These are phyloP conservation scores for Megastigmus dorsalis DNA, from an alignment of 2,888 invertebrate species.

Conservation along the genomic window DNA sequence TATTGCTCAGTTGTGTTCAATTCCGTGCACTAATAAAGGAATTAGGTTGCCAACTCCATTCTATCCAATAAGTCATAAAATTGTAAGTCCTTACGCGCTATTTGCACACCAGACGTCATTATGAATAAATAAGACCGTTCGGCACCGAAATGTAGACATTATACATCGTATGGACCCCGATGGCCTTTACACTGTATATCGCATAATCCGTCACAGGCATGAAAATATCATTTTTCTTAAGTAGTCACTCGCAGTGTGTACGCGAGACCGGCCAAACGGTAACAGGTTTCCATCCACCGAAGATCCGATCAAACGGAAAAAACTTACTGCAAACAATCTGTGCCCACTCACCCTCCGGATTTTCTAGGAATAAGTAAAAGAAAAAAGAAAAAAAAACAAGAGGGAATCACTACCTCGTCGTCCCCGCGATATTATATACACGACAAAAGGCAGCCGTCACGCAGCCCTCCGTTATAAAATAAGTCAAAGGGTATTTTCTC, in stretches of 20 bases:
- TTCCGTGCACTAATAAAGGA: too few relatives aligned
- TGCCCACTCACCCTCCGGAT: not conserved
- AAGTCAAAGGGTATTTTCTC: slow-evolving; percentile 52
- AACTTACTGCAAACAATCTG: slow-evolving; percentile 38
- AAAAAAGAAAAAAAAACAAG: slow-evolving; percentile 49
- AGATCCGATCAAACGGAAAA: slow-evolving; percentile 49
- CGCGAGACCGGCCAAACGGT: slow-evolving; percentile 9
- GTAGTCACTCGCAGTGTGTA: not conserved
- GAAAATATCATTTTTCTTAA: slow-evolving; percentile 52
- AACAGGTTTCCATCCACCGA: slow-evolving; percentile 43
- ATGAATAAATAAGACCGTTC: slow-evolving; percentile 2
- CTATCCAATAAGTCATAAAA: too few relatives aligned
- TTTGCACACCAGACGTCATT: too few relatives aligned
- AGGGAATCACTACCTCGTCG: not conserved
- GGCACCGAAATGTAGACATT: slow-evolving; percentile 19
- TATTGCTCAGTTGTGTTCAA: too few relatives aligned
- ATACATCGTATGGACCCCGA: not conserved
- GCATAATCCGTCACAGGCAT: slow-evolving; percentile 38
- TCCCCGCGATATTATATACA: not conserved
- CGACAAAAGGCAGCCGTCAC: slow-evolving; percentile 20
- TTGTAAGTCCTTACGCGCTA: too few relatives aligned
- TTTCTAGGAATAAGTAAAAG: slow-evolving; percentile 43
- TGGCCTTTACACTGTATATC: not conserved
- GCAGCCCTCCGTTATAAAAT: slow-evolving; percentile 40
- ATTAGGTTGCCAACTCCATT: too few relatives aligned